Evolutionary conservation across 2,888 invertebrate genomes (phyloP).

Genomic region (Temnothorax unifasciatus): DNA sequence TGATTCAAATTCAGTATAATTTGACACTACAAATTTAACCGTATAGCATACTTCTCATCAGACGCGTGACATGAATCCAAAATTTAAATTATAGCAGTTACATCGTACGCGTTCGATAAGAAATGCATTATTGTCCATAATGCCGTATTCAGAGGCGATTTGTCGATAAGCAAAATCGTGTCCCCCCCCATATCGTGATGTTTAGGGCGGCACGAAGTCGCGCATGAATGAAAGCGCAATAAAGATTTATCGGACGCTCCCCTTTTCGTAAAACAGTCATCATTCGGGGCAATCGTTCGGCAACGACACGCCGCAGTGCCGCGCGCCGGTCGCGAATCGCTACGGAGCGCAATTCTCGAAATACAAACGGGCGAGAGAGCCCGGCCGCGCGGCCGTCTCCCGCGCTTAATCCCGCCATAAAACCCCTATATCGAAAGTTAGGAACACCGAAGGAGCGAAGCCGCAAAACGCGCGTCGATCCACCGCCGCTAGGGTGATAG

Average conservation of each 20-base stretch:
- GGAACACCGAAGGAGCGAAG: slow-evolving; percentile 67
- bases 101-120: background rate
- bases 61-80: no score
- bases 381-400: background rate
- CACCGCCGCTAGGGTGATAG: slow-evolving; percentile 3
- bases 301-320: no score
- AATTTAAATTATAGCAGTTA: background rate
- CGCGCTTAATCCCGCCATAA: slow-evolving; percentile 69
- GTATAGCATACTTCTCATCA: no score
- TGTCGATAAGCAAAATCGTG: background rate
- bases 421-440: slow-evolving; percentile 73
- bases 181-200: background rate
- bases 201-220: background rate
- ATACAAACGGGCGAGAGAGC: background rate
- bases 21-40: no score
- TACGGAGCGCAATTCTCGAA: background rate
- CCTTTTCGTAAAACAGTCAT: slow-evolving; percentile 29
- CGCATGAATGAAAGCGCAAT: slow-evolving; percentile 19
- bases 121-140: no score
- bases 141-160: background rate
- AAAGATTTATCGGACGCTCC: slow-evolving; percentile 33
- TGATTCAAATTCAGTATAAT: no score
- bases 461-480: slow-evolving; percentile 73
- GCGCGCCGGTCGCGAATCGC: background rate
- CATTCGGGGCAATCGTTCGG: slow-evolving; percentile 3